phyloP scores from a whole-genome alignment of 2,797 vertebrate genomes.

The Sebastes miniatus region DNA sequence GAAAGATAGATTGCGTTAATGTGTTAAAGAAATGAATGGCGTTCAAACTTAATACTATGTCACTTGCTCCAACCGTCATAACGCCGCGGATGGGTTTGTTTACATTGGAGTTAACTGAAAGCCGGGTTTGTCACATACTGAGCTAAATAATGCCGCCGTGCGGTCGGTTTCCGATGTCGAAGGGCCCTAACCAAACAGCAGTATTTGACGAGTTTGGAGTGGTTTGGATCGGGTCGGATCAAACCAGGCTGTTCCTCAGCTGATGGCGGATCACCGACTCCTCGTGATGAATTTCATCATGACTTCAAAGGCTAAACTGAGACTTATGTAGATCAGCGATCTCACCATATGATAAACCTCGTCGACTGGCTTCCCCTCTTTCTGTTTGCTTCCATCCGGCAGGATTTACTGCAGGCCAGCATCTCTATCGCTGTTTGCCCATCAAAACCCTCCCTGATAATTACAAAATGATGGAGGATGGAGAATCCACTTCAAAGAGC shows the following conservation, averaged over 20 bases:
- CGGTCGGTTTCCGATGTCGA: no score
- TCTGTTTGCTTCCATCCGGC: background rate
- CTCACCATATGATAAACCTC: background rate
- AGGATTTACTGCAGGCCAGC: background rate
- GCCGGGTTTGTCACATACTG: background rate
- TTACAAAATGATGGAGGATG: slow-evolving; percentile 53
- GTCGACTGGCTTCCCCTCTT: background rate
- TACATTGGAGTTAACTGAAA: background rate
- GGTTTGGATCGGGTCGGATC: no score
- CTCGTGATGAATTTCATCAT: background rate
- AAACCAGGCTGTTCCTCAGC: background rate
- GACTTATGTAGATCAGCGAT: background rate
- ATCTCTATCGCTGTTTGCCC: background rate
- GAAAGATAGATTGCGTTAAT: no score
- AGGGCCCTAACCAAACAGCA: no score
- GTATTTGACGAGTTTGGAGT: no score
- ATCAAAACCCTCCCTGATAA: slow-evolving; percentile 26
- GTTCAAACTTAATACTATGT: no score
- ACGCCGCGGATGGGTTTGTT: no score
- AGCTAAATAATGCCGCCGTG: no score
- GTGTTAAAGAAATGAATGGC: no score
- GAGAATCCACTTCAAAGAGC: slow-evolving; percentile 35
- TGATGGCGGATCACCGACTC: background rate
- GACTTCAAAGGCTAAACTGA: background rate
- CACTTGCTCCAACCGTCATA: no score